Conservation (phyloP, 2,113 vertebrate genomes). For the Paracanthobrama guichenoti region DNA sequence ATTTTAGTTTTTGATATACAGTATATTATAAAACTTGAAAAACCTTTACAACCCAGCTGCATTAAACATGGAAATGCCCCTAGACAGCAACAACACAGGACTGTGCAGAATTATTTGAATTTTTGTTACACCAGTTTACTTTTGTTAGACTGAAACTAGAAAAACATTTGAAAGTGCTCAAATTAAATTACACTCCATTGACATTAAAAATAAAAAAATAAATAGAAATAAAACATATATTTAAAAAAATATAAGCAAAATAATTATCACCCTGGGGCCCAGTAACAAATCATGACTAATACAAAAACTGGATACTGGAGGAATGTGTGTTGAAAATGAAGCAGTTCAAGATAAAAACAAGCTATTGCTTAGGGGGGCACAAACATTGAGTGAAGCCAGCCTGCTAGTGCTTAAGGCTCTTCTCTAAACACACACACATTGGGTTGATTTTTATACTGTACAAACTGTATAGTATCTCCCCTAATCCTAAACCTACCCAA, state of each 20-base stretch:
- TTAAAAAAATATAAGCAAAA: not conserved
- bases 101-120: not conserved
- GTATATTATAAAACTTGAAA: not conserved
- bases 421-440: not conserved
- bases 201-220: not conserved
- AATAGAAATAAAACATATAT: not conserved
- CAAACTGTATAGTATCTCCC: too few relatives aligned
- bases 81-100: not conserved
- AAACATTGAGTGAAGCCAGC: constrained; percentile 2
- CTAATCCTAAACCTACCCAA: too few relatives aligned
- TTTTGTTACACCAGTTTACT: not conserved
- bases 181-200: not conserved
- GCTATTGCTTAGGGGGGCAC: not conserved
- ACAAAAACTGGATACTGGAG: constrained; percentile 8
- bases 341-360: not conserved
- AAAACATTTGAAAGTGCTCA: not conserved
- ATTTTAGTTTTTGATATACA: not conserved
- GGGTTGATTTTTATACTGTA: too few relatives aligned
- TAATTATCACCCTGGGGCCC: not conserved
- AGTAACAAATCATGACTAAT: constrained; percentile 6
- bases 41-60: not conserved
- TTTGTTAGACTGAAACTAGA: not conserved
- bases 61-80: not conserved
- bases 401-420: not conserved
- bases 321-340: not conserved